phyloP scores from a whole-genome alignment of 1,140 invertebrate genomes.

The Sycophaga agraensis region DNA sequence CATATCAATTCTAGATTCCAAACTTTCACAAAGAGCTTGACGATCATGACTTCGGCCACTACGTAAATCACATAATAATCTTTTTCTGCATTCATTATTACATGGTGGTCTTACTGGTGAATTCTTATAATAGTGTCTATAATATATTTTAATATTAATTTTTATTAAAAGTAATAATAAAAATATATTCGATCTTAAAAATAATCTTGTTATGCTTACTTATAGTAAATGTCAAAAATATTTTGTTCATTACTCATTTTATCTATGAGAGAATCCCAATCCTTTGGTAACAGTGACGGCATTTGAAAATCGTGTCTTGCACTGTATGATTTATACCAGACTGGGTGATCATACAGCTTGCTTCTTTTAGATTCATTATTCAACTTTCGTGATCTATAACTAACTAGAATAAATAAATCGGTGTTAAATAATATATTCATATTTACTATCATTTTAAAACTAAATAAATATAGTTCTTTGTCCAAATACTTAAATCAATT shows the following conservation, averaged over 20 bases:
- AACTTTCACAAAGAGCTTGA: constrained; percentile 75
- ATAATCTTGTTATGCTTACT: constrained; percentile 63
- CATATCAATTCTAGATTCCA: constrained; percentile 76
- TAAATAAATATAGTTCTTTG: too few relatives aligned
- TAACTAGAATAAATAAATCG: constrained; percentile 65
- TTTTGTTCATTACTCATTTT: constrained; percentile 81
- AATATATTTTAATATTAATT: constrained; percentile 12
- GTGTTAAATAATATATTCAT: too few relatives aligned
- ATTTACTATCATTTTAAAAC: too few relatives aligned
- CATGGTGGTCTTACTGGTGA: constrained; percentile 77
- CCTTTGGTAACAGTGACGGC: constrained; percentile 75
- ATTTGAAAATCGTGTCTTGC: constrained; percentile 80
- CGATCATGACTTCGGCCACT: constrained; percentile 85
- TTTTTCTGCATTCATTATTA: constrained; percentile 80
- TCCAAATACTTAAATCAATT: too few relatives aligned
- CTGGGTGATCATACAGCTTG: constrained; percentile 82
- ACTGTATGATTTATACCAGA: constrained; percentile 89
- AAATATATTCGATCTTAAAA: not conserved
- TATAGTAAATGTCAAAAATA: constrained; percentile 85
- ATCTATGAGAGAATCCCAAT: constrained; percentile 84
- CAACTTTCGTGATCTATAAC: constrained; percentile 94
- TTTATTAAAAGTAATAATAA: not conserved
- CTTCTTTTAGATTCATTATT: constrained; percentile 93
- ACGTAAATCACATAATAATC: constrained; percentile 80
- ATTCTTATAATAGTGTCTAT: constrained; percentile 85